These are phyloP conservation scores for Spermophilus dauricus DNA, from an alignment of 2,113 vertebrate genomes.

Conservation along the genomic window DNA sequence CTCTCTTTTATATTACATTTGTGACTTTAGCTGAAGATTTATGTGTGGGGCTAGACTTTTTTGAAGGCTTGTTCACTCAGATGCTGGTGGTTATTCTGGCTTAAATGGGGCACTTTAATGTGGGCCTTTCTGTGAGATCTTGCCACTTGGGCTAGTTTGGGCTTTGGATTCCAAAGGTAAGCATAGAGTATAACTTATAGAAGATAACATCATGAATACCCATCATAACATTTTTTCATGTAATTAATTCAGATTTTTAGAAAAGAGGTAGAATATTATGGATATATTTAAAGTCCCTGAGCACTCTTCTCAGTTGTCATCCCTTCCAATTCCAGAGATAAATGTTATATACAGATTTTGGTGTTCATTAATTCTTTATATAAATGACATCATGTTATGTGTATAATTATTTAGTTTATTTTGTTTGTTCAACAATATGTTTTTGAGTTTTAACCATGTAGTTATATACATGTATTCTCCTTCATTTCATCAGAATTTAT, in stretches of 20 bases:
- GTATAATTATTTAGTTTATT: neutral
- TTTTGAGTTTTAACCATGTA: conserved; percentile 25
- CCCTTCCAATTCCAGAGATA: conserved; percentile 11
- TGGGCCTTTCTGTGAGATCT: neutral
- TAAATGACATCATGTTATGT: neutral
- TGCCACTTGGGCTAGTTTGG: neutral
- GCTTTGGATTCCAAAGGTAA: conserved; percentile 35
- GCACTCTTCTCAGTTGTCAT: neutral
- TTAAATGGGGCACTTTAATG: neutral
- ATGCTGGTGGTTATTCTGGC: neutral
- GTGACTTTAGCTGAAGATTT: neutral
- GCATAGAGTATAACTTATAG: neutral
- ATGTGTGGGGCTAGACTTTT: neutral
- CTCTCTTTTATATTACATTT: neutral
- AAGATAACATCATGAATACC: neutral
- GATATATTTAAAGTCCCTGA: neutral
- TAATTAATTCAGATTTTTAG: conserved; percentile 25
- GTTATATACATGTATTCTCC: neutral
- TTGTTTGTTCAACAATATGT: neutral
- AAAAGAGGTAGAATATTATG: neutral
- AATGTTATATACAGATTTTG: neutral
- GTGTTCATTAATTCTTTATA: conserved; percentile 23
- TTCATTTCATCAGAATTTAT: conserved; percentile 43
- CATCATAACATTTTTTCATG: conserved; percentile 14
- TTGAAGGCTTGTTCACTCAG: neutral